Base-by-base conservation (phyloP, 2,888 invertebrate genomes). In the Rhorus exstirpatorius region DNA sequence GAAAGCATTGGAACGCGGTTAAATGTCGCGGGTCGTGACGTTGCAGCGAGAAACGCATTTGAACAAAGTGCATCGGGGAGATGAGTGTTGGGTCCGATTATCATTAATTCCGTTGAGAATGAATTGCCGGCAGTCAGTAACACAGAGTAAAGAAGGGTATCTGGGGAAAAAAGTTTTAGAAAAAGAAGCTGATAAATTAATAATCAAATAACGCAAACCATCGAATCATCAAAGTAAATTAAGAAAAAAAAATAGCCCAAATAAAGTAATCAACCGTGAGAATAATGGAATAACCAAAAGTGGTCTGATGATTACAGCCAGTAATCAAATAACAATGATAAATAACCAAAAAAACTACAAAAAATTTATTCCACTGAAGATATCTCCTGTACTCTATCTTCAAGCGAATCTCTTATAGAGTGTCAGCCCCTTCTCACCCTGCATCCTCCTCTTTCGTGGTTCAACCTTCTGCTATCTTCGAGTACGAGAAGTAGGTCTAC, bases 381-480 rank as follows among this genome's bases (percentile, higher is more conserved):
- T 31, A 3, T 31, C 31, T 31, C 38, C 38, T 8, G 10, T 38
- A 3, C 10, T 38, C 38, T 38, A 38, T 38, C 38, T 21, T 2
- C 19, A 7, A 51, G 6, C 21, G 17, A 14, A 60, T 8, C 44
- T 38, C 46, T 53, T 17, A 38, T 17, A 38, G 46, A 71, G 55
- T 41, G 60, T 14, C 55, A 55, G 21, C 38, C 10, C 58, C 53
- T 24, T 21, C 14, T 31, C 44, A 49, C 67, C 17, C 8, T 21
- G 17, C 0, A 38, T n/a, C 35, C 12, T 35, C 12, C 46, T 10
- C 12, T 19, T 17, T 17, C 12, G 35, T 58, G 41, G 67, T 60
- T 77, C 67, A 81, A 68, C 67, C 67, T 67, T n/a, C n/a, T n/a
- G n/a, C 60, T 44, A 26, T 60, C 61, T 77, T 72, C 31, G 53